These are phyloP conservation scores for Menidia menidia DNA, from an alignment of 2,797 vertebrate genomes.

Conservation along the genomic window DNA sequence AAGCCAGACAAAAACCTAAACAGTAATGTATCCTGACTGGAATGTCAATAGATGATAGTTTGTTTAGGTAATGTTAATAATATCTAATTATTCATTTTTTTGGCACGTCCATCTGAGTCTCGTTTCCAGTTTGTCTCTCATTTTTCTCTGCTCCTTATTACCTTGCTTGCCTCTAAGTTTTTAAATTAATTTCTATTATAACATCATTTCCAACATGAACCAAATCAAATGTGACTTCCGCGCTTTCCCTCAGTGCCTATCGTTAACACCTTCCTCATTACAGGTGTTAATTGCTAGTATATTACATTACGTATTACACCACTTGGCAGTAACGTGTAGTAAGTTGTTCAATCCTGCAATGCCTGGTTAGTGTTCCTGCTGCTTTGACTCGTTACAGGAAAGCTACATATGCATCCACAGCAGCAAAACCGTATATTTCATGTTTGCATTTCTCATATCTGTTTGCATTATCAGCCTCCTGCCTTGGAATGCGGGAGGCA, in stretches of 20 bases:
- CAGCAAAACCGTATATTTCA: slow-evolving; percentile 1
- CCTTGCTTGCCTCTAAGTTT: slow-evolving; percentile 30
- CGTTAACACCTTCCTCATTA: slow-evolving; percentile 67
- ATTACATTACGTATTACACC: slow-evolving; percentile 53
- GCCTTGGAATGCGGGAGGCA: background rate
- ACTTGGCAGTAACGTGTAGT: slow-evolving; percentile 37
- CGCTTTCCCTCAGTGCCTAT: slow-evolving; percentile 25
- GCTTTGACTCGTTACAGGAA: background rate
- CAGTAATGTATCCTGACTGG: slow-evolving; percentile 10
- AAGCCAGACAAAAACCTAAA: background rate
- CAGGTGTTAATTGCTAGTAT: slow-evolving; percentile 72
- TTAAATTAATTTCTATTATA: slow-evolving; percentile 31
- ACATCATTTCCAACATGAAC: slow-evolving; percentile 43
- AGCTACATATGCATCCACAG: background rate
- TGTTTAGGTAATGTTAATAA: slow-evolving; percentile 2
- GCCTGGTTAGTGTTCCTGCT: slow-evolving; percentile 2
- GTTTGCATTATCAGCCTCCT: background rate
- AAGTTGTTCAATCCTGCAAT: slow-evolving; percentile 36
- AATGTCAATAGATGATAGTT: slow-evolving; percentile 12
- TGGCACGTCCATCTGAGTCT: slow-evolving; percentile 29
- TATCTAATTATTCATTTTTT: background rate
- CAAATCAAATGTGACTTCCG: slow-evolving; percentile 13
- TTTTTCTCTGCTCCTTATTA: slow-evolving; percentile 29
- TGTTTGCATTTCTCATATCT: background rate
- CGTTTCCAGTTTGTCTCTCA: slow-evolving; percentile 11